Evolutionary conservation across 2,797 vertebrate species (phyloP).

Genomic region (Cyclura pinguis): DNA sequence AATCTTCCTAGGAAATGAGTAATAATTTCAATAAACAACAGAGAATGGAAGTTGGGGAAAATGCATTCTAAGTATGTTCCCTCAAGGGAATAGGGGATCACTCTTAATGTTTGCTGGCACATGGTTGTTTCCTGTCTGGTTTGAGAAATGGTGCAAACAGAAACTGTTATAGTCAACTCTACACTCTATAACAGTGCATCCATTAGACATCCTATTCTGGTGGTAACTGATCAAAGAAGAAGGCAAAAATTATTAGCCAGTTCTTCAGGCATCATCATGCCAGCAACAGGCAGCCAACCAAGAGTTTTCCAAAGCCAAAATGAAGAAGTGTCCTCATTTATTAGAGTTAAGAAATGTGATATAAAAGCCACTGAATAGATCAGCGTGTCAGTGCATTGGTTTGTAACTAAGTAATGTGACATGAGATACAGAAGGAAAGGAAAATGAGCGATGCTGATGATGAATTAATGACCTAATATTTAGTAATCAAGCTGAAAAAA

Average conservation of each 20-base stretch:
- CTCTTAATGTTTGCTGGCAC: background rate
- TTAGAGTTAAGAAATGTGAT: background rate
- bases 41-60: background rate
- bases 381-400: background rate
- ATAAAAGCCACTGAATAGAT: background rate
- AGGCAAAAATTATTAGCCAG: constrained; percentile 31
- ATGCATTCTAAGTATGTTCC: background rate
- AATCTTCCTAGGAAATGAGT: background rate
- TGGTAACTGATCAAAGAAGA: constrained; percentile 50
- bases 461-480: constrained; percentile 20
- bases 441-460: constrained; percentile 27
- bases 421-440: constrained; percentile 12
- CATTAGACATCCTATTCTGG: constrained; percentile 43
- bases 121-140: background rate
- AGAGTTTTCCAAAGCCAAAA: background rate
- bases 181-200: constrained; percentile 46
- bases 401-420: constrained; percentile 22
- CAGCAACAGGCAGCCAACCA: constrained; percentile 32
- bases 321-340: constrained; percentile 8
- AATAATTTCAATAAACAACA: background rate
- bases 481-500: constrained; percentile 18
- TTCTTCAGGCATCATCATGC: constrained; percentile 17
- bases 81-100: background rate
- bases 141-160: constrained; percentile 15
- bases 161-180: constrained; percentile 42